phyloP scores from a whole-genome alignment of 1,140 invertebrate genomes.

The Pollicipes pollicipes region DNA sequence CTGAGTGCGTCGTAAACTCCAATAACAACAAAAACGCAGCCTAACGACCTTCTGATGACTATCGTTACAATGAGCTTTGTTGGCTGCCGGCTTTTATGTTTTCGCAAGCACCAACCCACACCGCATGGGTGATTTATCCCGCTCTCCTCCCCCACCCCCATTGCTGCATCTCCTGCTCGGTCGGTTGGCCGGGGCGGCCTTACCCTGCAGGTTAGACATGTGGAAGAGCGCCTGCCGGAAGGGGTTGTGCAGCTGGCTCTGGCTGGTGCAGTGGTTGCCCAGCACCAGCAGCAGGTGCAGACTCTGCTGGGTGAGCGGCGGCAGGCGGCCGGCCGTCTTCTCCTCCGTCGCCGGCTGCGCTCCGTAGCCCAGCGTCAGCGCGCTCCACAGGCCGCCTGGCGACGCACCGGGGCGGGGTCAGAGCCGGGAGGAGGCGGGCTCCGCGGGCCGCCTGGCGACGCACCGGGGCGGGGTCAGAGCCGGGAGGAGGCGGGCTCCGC shows the following conservation, averaged over 20 bases:
- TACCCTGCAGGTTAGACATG: constrained; percentile 42
- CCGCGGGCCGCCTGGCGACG: constrained; percentile 4
- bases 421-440: background rate
- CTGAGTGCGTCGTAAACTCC: too few relatives aligned
- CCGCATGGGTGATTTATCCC: too few relatives aligned
- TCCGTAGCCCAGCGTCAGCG: constrained; percentile 39
- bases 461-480: too few relatives aligned
- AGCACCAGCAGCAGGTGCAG: constrained; percentile 68
- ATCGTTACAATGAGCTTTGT: too few relatives aligned
- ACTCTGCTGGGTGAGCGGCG: constrained; percentile 74
- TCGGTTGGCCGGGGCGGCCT: background rate
- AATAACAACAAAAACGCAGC: too few relatives aligned
- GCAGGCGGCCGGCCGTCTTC: constrained; percentile 43
- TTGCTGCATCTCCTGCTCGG: too few relatives aligned
- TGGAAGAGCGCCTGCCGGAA: constrained; percentile 67
- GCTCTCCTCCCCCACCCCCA: too few relatives aligned
- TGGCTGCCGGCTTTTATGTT: too few relatives aligned
- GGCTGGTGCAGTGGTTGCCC: constrained; percentile 54
- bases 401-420: constrained; percentile 1
- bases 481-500: too few relatives aligned
- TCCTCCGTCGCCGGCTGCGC: constrained; percentile 29
- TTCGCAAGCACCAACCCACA: too few relatives aligned
- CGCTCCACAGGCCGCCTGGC: constrained; percentile 62
- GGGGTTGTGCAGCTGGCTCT: constrained; percentile 38
- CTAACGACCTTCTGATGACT: too few relatives aligned